Conservation (phyloP, 2,888 invertebrate genomes). For the Napeogenes inachia region DNA sequence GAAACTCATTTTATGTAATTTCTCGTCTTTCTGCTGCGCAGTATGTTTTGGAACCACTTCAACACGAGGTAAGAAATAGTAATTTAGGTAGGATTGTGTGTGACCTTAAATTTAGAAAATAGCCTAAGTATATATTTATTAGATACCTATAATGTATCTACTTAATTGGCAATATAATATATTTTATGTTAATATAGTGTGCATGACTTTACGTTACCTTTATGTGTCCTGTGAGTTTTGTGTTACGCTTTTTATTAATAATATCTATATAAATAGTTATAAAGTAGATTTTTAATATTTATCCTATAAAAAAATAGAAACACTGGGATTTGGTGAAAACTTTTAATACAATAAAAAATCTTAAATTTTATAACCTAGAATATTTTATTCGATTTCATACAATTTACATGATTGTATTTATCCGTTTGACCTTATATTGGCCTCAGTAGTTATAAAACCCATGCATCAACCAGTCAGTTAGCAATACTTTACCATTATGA, state of each 20-base stretch:
- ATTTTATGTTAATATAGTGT: constrained; percentile 39
- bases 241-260: constrained; percentile 76
- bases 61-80: constrained; percentile 94
- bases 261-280: constrained; percentile 36
- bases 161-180: constrained; percentile 35
- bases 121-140: constrained; percentile 28
- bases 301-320: not conserved
- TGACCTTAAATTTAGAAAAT: constrained; percentile 30
- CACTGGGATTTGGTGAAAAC: not conserved
- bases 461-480: not conserved
- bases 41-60: constrained; percentile 99
- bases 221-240: constrained; percentile 80
- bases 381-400: not conserved
- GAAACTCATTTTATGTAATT: constrained; percentile 76
- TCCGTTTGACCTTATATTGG: not conserved
- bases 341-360: not conserved
- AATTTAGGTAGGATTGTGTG: constrained; percentile 55
- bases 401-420: not conserved
- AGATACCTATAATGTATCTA: constrained; percentile 31
- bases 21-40: constrained; percentile 90
- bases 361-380: too few relatives aligned
- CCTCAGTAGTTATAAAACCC: not conserved
- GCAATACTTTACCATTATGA: not conserved
- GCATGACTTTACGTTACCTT: constrained; percentile 48
- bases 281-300: constrained; percentile 29